Conservation (phyloP, 2,888 invertebrate genomes). For the Stenolophus ochropezus region DNA sequence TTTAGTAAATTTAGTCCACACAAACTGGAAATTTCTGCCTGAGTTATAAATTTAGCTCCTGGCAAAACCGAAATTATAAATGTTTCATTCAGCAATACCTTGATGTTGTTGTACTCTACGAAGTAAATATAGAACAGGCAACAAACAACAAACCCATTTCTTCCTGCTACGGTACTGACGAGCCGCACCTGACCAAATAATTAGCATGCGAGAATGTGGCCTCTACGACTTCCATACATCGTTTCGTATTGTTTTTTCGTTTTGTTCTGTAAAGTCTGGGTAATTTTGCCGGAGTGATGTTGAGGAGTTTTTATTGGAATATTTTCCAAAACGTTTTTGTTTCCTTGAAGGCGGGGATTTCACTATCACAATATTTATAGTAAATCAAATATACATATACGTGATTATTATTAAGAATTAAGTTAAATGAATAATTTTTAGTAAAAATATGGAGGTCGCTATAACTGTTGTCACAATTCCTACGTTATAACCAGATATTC, state of each 20-base stretch:
- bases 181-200: constrained; percentile 6
- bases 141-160: neutral
- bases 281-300: neutral
- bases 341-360: neutral
- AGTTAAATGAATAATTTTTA: no score
- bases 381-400: no score
- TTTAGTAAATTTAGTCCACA: neutral
- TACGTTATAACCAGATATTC: no score
- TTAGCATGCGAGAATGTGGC: constrained; percentile 40
- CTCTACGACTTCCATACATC: neutral
- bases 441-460: no score
- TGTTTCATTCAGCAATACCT: neutral
- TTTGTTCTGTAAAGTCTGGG: neutral
- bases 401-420: no score
- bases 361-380: neutral
- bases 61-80: neutral
- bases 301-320: neutral
- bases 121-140: neutral
- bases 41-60: neutral
- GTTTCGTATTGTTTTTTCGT: constrained; percentile 7
- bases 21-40: neutral
- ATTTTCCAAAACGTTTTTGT: neutral
- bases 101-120: neutral
- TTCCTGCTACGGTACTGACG: neutral
- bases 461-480: no score